Conservation (phyloP, 2,888 invertebrate species). For the Arctia plantaginis region DNA sequence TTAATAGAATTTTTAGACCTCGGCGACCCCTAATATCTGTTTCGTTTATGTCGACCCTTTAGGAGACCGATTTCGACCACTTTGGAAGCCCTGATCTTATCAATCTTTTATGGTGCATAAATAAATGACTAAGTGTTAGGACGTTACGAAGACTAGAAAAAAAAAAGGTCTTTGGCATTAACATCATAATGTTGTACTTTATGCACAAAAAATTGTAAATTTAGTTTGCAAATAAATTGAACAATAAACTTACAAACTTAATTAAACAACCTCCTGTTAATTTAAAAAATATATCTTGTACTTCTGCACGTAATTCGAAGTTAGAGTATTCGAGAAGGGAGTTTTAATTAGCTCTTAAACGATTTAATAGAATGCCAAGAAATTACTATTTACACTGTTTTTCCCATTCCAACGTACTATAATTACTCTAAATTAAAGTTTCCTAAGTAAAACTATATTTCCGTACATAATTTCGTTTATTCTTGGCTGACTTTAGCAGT, state of each 20-base stretch:
- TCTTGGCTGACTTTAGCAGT: neutral
- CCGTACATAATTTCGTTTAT: neutral
- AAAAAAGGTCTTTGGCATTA: too few species aligned
- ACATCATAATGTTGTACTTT: too few species aligned
- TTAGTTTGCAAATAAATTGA: neutral
- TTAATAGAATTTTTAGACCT: too few species aligned
- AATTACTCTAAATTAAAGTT: neutral
- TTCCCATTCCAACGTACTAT: neutral
- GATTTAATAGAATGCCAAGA: constrained; percentile 18
- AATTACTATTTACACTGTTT: neutral
- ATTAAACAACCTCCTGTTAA: neutral
- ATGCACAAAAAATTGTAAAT: too few species aligned
- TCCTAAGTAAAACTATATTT: neutral
- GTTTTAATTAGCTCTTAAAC: neutral
- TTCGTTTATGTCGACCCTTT: too few species aligned
- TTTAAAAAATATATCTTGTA: neutral
- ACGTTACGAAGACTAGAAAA: too few species aligned
- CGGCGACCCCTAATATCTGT: too few species aligned
- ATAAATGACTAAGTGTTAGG: too few species aligned
- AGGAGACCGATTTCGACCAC: too few species aligned
- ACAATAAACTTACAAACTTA: neutral
- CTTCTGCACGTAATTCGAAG: neutral
- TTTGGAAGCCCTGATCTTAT: too few species aligned
- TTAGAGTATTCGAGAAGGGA: neutral
- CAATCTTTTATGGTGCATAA: too few species aligned